A percentile compares a stretch with the other conserved stretches of the same genome.
These are phyloP conservation scores for Hipparchia semele DNA, from an alignment of 2,888 invertebrate genomes.

Conservation along the genomic window DNA sequence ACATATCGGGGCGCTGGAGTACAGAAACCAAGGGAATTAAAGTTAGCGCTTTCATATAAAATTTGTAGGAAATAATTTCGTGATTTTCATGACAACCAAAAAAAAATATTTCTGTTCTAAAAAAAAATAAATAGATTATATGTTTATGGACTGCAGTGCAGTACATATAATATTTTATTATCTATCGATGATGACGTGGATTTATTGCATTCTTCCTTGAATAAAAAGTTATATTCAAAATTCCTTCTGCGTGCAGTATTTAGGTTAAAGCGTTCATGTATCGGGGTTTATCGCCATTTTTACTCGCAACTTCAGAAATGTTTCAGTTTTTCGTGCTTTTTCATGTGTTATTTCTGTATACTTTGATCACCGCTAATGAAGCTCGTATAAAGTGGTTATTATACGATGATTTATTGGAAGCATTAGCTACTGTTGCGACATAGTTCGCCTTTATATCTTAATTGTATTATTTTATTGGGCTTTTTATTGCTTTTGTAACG, in stretches of 20 bases:
- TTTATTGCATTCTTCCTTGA: background rate
- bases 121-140: too few relatives aligned
- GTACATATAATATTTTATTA: too few relatives aligned
- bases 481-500: background rate
- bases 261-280: slow-evolving; percentile 37
- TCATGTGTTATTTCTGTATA: slow-evolving; percentile 28
- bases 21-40: too few relatives aligned
- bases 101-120: too few relatives aligned
- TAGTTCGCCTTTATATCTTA: slow-evolving; percentile 7
- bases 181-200: too few relatives aligned
- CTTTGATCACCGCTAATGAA: slow-evolving; percentile 38
- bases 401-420: slow-evolving; percentile 30
- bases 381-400: slow-evolving; percentile 31
- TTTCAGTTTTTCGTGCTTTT: slow-evolving; percentile 31
- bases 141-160: too few relatives aligned
- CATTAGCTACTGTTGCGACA: slow-evolving; percentile 11
- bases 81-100: too few relatives aligned
- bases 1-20: too few relatives aligned
- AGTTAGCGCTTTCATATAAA: too few relatives aligned
- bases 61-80: too few relatives aligned
- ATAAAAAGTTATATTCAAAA: background rate
- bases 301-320: slow-evolving; percentile 41
- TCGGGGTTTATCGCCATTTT: slow-evolving; percentile 44
- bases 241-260: slow-evolving; percentile 18
- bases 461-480: slow-evolving; percentile 11